Conservation (phyloP, 2,797 vertebrate genomes). For the Gorsachius magnificus region DNA sequence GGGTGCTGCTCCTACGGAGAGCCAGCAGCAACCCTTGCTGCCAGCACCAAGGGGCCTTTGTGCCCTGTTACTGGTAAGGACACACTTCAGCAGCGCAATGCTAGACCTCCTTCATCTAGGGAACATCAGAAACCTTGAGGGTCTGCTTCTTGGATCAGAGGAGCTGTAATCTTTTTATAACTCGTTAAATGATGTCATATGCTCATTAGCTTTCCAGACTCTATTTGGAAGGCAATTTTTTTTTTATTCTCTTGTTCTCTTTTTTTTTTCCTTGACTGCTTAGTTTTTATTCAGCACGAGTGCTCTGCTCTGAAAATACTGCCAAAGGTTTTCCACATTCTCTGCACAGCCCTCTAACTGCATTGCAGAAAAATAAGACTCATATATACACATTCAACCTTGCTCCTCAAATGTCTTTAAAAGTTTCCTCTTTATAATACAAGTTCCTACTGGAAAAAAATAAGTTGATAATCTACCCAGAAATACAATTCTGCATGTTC, state of each 20-base stretch:
- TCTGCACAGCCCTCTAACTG: conserved; percentile 67
- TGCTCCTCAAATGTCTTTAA: conserved; percentile 55
- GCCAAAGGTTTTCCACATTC: conserved; percentile 73
- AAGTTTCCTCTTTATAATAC: conserved; percentile 58
- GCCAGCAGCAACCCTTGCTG: not conserved
- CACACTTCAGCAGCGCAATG: not conserved
- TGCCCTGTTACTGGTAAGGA: not conserved
- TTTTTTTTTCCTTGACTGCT: conserved; percentile 47
- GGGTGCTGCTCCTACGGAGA: not conserved
- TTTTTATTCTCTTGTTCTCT: conserved; percentile 40
- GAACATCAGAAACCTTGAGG: conserved; percentile 28
- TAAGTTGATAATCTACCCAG: conserved; percentile 39
- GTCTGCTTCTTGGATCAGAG: conserved; percentile 49
- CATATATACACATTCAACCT: conserved; percentile 60
- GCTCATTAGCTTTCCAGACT: conserved; percentile 66
- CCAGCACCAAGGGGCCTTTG: not conserved
- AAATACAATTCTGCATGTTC: conserved; percentile 34
- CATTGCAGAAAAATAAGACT: conserved; percentile 72
- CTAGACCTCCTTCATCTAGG: not conserved
- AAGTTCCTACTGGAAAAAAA: conserved; percentile 40
- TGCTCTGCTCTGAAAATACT: conserved; percentile 61
- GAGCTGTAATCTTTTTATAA: conserved; percentile 61
- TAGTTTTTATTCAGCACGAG: conserved; percentile 68
- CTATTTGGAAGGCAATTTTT: conserved; percentile 54
- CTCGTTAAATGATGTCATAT: conserved; percentile 62